Evolutionary conservation across 2,888 invertebrate genomes (phyloP).

Genomic region (Eupelmus urozonus): DNA sequence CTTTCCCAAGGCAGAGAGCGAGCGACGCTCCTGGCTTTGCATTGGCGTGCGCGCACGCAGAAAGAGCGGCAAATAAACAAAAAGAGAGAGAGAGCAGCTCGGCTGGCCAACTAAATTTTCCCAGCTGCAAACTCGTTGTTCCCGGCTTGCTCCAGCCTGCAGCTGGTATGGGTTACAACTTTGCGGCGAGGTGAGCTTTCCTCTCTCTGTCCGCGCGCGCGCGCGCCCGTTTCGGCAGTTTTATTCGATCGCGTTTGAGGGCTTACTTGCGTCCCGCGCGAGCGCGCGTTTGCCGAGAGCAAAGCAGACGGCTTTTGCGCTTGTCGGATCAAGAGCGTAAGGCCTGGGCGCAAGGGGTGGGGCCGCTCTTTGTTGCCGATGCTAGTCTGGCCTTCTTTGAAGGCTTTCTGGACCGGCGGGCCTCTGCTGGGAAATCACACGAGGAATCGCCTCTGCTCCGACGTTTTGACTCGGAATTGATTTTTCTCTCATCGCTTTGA

Average conservation of each 20-base stretch:
- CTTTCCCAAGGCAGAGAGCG: too few species aligned
- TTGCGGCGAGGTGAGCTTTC: slow-evolving; percentile 2
- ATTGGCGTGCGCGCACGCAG: not conserved
- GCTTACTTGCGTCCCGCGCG: slow-evolving; percentile 22
- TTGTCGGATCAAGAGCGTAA: too few species aligned
- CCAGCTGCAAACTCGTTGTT: slow-evolving; percentile 1
- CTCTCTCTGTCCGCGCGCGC: not conserved
- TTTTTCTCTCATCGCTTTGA: too few species aligned
- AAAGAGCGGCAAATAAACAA: too few species aligned
- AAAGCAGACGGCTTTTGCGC: not conserved
- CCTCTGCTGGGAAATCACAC: too few species aligned
- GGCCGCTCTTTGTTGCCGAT: not conserved
- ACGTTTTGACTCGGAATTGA: too few species aligned
- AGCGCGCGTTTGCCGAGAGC: not conserved
- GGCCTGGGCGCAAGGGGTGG: not conserved
- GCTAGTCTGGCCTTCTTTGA: not conserved
- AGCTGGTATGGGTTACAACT: not conserved
- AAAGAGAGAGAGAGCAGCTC: not conserved
- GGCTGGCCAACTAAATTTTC: slow-evolving; percentile 2
- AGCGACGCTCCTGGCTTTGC: not conserved
- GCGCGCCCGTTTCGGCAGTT: not conserved
- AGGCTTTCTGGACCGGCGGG: too few species aligned
- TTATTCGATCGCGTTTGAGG: slow-evolving; percentile 32
- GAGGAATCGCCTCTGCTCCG: too few species aligned
- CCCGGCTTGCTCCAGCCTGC: not conserved